Evolutionary conservation across 1,140 invertebrate species (phyloP).

Genomic region (Drosophila lacteicornis): DNA sequence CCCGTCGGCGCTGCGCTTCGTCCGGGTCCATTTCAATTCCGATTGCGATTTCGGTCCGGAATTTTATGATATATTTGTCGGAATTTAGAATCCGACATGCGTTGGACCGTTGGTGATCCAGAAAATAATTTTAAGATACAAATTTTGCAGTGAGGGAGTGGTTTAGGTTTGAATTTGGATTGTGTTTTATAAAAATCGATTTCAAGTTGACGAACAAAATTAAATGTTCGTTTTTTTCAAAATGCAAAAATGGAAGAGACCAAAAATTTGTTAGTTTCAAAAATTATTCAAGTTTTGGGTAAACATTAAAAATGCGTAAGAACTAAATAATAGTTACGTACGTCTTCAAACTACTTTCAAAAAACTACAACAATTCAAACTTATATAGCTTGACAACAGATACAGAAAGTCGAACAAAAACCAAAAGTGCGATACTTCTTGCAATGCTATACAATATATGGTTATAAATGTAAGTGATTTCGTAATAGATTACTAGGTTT

Average conservation of each 20-base stretch:
- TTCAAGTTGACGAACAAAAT: constrained; percentile 27
- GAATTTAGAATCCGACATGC: constrained; percentile 24
- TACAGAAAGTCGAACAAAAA: constrained; percentile 42
- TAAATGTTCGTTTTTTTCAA: constrained; percentile 46
- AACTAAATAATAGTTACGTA: constrained; percentile 19
- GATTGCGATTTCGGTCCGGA: background rate
- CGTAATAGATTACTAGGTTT: constrained; percentile 37
- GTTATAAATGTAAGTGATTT: constrained; percentile 4
- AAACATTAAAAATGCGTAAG: constrained; percentile 9
- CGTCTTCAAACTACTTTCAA: constrained; percentile 32
- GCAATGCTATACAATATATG: constrained; percentile 25
- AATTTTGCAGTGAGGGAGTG: constrained; percentile 39
- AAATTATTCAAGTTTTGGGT: constrained; percentile 28
- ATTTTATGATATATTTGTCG: constrained; percentile 14
- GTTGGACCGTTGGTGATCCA: constrained; percentile 43
- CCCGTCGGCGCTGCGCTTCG: constrained; percentile 90
- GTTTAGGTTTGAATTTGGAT: constrained; percentile 28
- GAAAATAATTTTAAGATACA: constrained; percentile 48
- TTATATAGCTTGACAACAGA: constrained; percentile 13
- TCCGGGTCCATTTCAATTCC: constrained; percentile 70
- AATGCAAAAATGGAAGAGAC: constrained; percentile 78
- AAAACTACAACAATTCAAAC: constrained; percentile 27
- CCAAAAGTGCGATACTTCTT: constrained; percentile 48
- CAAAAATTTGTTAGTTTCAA: constrained; percentile 80
- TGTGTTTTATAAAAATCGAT: constrained; percentile 27